phyloP scores from a whole-genome alignment of 2,888 invertebrate genomes.

The Bombylius discolor region DNA sequence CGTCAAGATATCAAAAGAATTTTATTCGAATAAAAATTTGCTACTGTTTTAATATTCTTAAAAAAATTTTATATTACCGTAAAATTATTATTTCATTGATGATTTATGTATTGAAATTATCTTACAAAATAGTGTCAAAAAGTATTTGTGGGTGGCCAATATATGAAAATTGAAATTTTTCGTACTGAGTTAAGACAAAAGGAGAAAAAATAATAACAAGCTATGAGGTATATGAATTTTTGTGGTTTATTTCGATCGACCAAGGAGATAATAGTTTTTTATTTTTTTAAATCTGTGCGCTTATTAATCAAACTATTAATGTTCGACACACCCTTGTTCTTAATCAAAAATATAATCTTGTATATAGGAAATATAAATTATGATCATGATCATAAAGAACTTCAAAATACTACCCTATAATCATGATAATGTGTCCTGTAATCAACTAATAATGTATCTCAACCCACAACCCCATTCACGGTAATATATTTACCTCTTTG shows the following conservation, averaged over 20 bases:
- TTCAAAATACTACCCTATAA: slow-evolving; percentile 25
- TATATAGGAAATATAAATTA: slow-evolving; percentile 4
- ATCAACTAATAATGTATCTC: slow-evolving; percentile 38
- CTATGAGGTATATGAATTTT: no score
- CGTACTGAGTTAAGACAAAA: no score
- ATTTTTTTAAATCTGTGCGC: neutral
- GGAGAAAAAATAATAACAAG: no score
- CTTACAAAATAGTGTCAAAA: no score
- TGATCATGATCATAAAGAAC: slow-evolving; percentile 11
- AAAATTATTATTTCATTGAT: no score
- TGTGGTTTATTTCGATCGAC: no score
- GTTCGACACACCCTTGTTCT: slow-evolving; percentile 13
- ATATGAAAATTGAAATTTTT: no score
- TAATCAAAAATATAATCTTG: slow-evolving; percentile 1
- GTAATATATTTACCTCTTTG: slow-evolving; percentile 10
- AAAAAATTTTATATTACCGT: no score
- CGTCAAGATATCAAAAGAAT: neutral
- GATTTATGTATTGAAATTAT: no score
- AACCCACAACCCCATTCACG: slow-evolving; percentile 5
- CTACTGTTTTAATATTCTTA: neutral
- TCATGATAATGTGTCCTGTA: slow-evolving; percentile 40
- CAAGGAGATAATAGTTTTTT: no score
- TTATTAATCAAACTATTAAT: slow-evolving; percentile 39
- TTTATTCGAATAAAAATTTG: neutral
- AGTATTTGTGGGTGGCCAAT: no score